Evolutionary conservation across 2,888 invertebrate species (phyloP).

Genomic region (Eilema caniola): DNA sequence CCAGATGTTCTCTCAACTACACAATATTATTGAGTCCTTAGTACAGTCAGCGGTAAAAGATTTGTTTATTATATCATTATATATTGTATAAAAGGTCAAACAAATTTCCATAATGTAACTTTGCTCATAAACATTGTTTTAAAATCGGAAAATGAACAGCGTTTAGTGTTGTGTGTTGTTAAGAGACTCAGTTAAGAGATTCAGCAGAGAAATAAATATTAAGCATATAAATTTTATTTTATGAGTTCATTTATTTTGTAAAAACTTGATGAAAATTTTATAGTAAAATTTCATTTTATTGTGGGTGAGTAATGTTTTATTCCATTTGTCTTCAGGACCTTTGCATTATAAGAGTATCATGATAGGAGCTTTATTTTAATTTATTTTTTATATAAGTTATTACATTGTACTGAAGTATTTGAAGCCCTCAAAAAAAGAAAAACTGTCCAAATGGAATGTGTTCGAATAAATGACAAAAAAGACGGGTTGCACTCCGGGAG

Average conservation of each 20-base stretch:
- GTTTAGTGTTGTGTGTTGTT: too few relatives aligned
- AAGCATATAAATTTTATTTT: background rate
- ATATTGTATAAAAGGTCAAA: too few relatives aligned
- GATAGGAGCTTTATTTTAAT: background rate
- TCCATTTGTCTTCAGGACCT: background rate
- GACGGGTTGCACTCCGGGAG: too few relatives aligned
- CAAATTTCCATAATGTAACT: too few relatives aligned
- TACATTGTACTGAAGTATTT: background rate
- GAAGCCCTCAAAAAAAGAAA: too few relatives aligned
- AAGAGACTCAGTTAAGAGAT: background rate
- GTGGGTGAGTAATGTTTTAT: background rate
- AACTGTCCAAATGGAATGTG: too few relatives aligned
- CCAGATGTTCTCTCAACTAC: background rate
- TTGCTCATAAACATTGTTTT: too few relatives aligned
- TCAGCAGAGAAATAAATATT: background rate
- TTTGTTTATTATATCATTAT: too few relatives aligned
- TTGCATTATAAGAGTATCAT: background rate
- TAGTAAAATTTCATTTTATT: background rate
- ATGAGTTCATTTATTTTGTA: background rate
- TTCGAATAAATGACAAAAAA: too few relatives aligned
- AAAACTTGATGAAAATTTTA: conserved; percentile 3
- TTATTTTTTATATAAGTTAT: background rate
- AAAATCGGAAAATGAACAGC: too few relatives aligned
- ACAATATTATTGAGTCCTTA: background rate
- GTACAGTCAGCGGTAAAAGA: too few relatives aligned